phyloP scores from a whole-genome alignment of 1,140 invertebrate species.

The Atta texana region DNA sequence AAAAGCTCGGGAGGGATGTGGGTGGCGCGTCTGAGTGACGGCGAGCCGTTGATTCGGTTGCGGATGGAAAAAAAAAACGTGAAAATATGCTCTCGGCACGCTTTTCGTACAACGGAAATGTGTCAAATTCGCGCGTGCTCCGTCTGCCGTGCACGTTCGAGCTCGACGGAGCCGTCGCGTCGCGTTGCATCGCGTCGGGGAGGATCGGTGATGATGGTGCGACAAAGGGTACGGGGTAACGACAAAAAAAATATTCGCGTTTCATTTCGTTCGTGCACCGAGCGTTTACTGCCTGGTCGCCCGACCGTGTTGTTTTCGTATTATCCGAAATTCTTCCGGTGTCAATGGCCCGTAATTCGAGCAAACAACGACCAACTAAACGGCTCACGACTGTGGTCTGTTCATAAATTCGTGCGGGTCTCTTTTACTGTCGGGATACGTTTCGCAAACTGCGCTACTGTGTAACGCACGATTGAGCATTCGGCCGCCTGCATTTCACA shows the following conservation, averaged over 20 bases:
- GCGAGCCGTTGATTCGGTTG: slow-evolving; percentile 32
- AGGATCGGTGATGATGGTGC: slow-evolving; percentile 35
- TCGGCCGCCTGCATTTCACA: neutral
- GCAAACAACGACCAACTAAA: slow-evolving; percentile 23
- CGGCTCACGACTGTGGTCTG: slow-evolving; percentile 26
- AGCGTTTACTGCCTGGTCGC: neutral
- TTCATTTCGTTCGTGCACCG: neutral
- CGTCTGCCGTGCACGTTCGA: slow-evolving; percentile 44
- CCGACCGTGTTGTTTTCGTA: slow-evolving; percentile 56
- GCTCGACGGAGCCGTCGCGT: slow-evolving; percentile 5
- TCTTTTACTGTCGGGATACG: slow-evolving; percentile 21
- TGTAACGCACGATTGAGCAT: slow-evolving; percentile 13
- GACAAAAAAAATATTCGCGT: slow-evolving; percentile 49
- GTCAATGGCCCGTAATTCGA: slow-evolving; percentile 55
- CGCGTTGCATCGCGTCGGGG: neutral
- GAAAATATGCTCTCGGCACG: slow-evolving; percentile 71
- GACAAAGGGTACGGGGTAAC: neutral
- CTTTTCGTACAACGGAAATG: slow-evolving; percentile 69
- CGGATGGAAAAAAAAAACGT: slow-evolving; percentile 36
- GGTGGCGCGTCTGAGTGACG: slow-evolving; percentile 21
- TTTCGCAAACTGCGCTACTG: slow-evolving; percentile 32
- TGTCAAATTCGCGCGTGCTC: slow-evolving; percentile 73
- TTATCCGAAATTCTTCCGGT: slow-evolving; percentile 62
- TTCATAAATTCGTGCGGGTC: slow-evolving; percentile 23
- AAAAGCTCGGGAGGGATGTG: slow-evolving; percentile 55